A percentile compares a stretch with the other conserved stretches of the same genome.
These are phyloP conservation scores for Orthosia incerta DNA, from an alignment of 2,888 invertebrate species.

Conservation along the genomic window DNA sequence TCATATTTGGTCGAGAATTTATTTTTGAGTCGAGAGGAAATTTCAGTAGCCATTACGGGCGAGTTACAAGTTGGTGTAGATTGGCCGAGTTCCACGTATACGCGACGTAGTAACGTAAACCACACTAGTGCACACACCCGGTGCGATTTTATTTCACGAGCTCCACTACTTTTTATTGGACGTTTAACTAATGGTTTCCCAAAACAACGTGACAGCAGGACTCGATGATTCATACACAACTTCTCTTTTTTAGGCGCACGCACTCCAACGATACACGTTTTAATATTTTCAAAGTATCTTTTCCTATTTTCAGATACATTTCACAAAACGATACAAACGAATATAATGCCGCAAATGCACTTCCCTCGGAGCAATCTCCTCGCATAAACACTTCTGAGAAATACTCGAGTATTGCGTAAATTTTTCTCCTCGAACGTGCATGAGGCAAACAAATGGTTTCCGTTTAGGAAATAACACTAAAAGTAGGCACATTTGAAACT, in stretches of 20 bases:
- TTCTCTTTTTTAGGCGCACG: conserved; percentile 67
- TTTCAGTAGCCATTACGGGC: conserved; percentile 70
- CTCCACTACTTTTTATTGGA: conserved; percentile 80
- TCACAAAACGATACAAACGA: conserved; percentile 42
- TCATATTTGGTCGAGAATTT: conserved; percentile 63
- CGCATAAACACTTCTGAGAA: conserved; percentile 79
- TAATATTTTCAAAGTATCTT: conserved; percentile 58
- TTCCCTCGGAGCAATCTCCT: conserved; percentile 55
- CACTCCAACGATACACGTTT: conserved; percentile 60
- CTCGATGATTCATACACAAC: conserved; percentile 78
- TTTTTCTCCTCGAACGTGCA: conserved; percentile 85
- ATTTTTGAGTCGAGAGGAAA: conserved; percentile 71
- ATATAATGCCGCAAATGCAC: conserved; percentile 64
- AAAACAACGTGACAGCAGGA: conserved; percentile 80
- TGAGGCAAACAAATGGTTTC: conserved; percentile 89
- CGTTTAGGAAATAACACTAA: conserved; percentile 90
- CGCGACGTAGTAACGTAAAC: conserved; percentile 76
- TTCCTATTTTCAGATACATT: conserved; percentile 48
- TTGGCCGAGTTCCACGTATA: conserved; percentile 74
- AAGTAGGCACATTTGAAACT: conserved; percentile 90
- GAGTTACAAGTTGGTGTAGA: conserved; percentile 76
- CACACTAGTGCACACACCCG: conserved; percentile 72
- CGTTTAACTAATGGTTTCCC: conserved; percentile 83
- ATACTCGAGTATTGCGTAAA: conserved; percentile 79
- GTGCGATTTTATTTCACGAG: conserved; percentile 76